A percentile compares a stretch with the other conserved stretches of the same genome.
These are phyloP conservation scores for Halcyon chelicuti DNA, from an alignment of 2,797 vertebrate genomes.

Conservation along the genomic window DNA sequence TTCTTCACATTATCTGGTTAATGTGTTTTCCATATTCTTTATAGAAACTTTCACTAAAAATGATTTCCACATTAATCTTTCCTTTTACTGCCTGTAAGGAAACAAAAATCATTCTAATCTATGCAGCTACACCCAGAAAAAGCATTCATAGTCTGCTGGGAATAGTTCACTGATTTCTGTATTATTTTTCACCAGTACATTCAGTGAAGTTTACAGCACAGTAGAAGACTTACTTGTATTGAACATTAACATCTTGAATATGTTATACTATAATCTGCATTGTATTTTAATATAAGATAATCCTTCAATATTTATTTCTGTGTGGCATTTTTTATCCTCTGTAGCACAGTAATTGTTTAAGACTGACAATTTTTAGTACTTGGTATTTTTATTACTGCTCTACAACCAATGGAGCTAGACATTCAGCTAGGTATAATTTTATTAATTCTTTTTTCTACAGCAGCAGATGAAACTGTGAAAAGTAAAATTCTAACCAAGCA, in stretches of 20 bases:
- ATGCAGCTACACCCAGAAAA: neutral
- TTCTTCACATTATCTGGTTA: neutral
- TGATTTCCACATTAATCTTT: neutral
- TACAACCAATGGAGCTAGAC: neutral
- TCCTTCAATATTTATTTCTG: neutral
- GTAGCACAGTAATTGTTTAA: neutral
- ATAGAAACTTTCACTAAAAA: neutral
- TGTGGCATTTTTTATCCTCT: neutral
- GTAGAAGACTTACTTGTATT: neutral
- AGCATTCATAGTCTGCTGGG: neutral
- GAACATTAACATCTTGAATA: neutral
- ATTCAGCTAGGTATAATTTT: neutral
- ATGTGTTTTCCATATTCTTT: neutral
- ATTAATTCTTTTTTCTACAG: neutral
- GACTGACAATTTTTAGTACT: neutral
- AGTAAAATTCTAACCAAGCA: neutral
- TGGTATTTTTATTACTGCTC: neutral
- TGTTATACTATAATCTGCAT: neutral
- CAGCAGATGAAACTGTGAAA: neutral
- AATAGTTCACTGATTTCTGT: neutral
- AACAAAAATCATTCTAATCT: neutral
- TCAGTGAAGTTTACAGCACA: conserved; percentile 1
- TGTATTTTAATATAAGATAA: neutral
- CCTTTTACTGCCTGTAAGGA: neutral
- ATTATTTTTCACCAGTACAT: neutral